phyloP scores from a whole-genome alignment of 2,797 vertebrate genomes.

The Lithobates sylvaticus region DNA sequence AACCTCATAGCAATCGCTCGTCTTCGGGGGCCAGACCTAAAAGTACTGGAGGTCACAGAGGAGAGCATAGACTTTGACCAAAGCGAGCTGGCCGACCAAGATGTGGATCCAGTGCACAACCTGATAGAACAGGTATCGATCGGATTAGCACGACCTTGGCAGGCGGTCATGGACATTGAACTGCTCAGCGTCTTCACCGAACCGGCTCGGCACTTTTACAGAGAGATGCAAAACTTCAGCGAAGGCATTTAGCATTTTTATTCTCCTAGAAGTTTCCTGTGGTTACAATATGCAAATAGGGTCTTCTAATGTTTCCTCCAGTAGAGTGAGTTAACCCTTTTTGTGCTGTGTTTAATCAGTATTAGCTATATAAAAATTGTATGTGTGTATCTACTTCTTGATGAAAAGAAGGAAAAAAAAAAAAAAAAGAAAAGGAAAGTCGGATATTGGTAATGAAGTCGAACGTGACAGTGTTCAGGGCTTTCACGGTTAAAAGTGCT shows the following conservation, averaged over 20 bases:
- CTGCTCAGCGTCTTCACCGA: conserved; percentile 90
- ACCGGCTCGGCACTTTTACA: conserved; percentile 95
- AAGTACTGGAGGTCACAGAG: conserved; percentile 92
- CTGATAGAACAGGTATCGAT: conserved; percentile 97
- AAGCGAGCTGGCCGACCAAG: conserved; percentile 89
- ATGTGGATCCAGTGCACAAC: conserved; percentile 94
- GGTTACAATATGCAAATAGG: conserved; percentile 86
- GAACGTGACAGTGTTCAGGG: conserved; percentile 82
- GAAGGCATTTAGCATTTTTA: conserved; percentile 88
- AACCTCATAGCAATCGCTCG: conserved; percentile 97
- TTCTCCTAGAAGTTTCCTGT: conserved; percentile 75
- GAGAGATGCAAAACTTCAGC: conserved; percentile 96
- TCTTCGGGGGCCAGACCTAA: conserved; percentile 92
- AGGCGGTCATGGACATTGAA: conserved; percentile 91
- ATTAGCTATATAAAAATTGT: conserved; percentile 90
- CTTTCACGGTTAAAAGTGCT: conserved; percentile 84
- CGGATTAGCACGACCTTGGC: conserved; percentile 92
- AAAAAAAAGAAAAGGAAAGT: conserved; percentile 77
- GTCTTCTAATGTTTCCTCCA: conserved; percentile 79
- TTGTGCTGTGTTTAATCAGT: conserved; percentile 93
- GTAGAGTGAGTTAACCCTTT: conserved; percentile 89
- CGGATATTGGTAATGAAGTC: conserved; percentile 88
- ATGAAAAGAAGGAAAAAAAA: conserved; percentile 69
- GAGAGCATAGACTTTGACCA: conserved; percentile 98
- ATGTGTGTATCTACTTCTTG: conserved; percentile 91